Evolutionary conservation across 1,140 invertebrate species (phyloP), one percentile per base, ranked within the genome.

Genomic region (Probaryconus sp.): DNA sequence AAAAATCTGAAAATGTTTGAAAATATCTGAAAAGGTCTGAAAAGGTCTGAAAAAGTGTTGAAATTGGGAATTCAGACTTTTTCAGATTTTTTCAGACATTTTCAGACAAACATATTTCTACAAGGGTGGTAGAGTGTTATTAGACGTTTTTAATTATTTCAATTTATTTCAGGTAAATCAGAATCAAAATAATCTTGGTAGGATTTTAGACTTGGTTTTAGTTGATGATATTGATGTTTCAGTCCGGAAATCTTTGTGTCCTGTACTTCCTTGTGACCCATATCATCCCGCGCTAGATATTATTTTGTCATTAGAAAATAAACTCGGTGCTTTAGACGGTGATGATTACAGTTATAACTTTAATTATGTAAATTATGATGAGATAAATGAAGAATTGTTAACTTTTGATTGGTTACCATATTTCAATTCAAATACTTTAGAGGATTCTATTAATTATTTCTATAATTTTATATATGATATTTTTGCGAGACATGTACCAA

Each of bases 121-220:
- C n/a, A n/a, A n/a, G 26, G 14, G 3, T 24, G 4, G 30, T 5
- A 2, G 4, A 5, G n/a, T 24, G 3, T 9, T 60, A 3, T 0
- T 5, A 13, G 17, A 47, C 16, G 26, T 2, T 16, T 16, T 45
- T 0, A 60, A 47, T 13, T 47, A 45, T 45, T 1, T 47, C 1
- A 35, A 60, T 21, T 16, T 60, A 26, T 16, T 24, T 6, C 55
- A 60, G 18, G 1, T 16, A n/a, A 60, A 60, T 26, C 3, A 33
- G 24, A 26, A 45, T 21, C 0, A 2, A 16, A 60, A 60, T 45
- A 11, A 45, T 10, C 17, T 6, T 10, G 20, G 14, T 20, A 60
- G 37, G 24, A 24, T 26, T 5, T 17, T 60, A 9, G 53, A 58
- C 10, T n/a, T 43, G 2, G 26, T 45, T 5, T 56, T 56, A 31